Conservation (phyloP, 2,113 vertebrate species). For the Nyctereutes procyonoides region DNA sequence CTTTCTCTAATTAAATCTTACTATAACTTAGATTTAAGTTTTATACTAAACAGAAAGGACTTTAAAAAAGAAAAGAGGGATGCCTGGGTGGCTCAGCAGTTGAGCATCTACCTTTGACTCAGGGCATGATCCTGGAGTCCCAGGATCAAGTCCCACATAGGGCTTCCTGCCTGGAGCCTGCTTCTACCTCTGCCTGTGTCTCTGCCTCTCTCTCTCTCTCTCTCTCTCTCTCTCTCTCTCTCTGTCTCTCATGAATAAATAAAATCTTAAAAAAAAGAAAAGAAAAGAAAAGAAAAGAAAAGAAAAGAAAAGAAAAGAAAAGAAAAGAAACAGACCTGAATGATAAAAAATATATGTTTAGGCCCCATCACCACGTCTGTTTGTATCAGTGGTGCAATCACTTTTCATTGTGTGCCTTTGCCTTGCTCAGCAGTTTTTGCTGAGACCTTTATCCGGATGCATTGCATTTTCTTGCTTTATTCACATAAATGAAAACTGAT, state of each 20-base stretch:
- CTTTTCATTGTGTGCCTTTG: neutral
- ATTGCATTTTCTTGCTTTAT: neutral
- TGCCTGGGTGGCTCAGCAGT: too few species aligned
- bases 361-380: neutral
- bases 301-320: neutral
- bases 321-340: neutral
- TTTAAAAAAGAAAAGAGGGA: neutral
- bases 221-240: too few species aligned
- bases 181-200: too few species aligned
- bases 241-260: too few species aligned
- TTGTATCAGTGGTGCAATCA: rapidly evolving
- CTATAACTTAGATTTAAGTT: neutral
- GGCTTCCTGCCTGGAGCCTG: too few species aligned
- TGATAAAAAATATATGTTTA: neutral
- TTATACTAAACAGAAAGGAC: neutral
- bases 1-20: neutral
- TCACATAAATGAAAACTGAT: neutral
- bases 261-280: neutral
- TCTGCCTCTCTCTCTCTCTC: too few species aligned
- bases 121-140: too few species aligned
- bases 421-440: neutral
- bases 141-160: too few species aligned
- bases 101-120: too few species aligned
- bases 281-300: neutral
- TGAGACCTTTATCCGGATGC: neutral